A percentile compares a stretch with the other conserved stretches of the same genome.
Evolutionary conservation across 2,113 vertebrate species (phyloP).

Genomic region (Hippocampus comes): DNA sequence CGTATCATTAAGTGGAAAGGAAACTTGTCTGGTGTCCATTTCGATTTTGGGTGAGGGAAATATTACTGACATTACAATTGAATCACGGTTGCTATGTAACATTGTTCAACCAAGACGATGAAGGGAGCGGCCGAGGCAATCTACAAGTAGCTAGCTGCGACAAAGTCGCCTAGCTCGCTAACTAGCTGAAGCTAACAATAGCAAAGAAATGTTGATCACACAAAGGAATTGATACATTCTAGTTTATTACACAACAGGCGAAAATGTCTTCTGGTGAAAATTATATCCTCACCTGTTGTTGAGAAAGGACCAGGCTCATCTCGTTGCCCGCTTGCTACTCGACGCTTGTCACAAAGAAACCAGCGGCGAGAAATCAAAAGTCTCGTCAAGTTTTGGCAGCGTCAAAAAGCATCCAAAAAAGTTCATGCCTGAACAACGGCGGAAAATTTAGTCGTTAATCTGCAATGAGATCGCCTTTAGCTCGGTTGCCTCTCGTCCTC

Average conservation of each 20-base stretch:
- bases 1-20: not conserved
- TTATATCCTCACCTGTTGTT: slow-evolving; percentile 60
- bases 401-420: slow-evolving; percentile 1
- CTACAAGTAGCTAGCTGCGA: slow-evolving; percentile 8
- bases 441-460: not conserved
- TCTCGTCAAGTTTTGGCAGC: not conserved
- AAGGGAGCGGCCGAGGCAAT: slow-evolving; percentile 10
- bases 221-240: not conserved
- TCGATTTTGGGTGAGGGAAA: not conserved
- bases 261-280: not conserved
- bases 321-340: slow-evolving; percentile 34
- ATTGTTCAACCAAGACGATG: not conserved
- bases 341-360: slow-evolving; percentile 10
- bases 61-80: not conserved
- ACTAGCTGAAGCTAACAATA: slow-evolving; percentile 34
- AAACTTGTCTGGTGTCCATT: not conserved
- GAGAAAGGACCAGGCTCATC: slow-evolving; percentile 66
- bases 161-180: slow-evolving; percentile 28
- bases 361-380: not conserved
- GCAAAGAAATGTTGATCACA: not conserved
- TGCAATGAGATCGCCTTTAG: slow-evolving; percentile 18
- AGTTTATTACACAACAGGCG: not conserved
- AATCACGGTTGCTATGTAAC: not conserved
- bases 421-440: not conserved
- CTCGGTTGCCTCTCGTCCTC: slow-evolving; percentile 45